These are phyloP conservation scores for Antennarius maculatus DNA, from an alignment of 2,797 vertebrate species.

Conservation along the genomic window DNA sequence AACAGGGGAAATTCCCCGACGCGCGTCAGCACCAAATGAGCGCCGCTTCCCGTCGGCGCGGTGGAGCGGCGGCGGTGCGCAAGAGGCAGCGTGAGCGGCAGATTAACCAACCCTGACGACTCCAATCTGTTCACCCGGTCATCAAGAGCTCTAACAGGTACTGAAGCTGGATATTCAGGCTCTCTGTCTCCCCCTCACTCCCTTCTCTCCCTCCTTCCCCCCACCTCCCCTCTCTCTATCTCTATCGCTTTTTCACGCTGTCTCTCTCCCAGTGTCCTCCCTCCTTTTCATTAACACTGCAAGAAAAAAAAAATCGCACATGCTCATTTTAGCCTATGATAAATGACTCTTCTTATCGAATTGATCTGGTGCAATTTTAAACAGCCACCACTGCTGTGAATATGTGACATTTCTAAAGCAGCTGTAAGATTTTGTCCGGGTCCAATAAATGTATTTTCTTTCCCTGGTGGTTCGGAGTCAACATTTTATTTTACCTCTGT, in stretches of 20 bases:
- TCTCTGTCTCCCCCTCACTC: conserved; percentile 17
- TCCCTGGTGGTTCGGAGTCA: conserved; percentile 8
- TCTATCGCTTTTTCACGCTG: neutral
- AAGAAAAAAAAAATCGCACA: conserved; percentile 1
- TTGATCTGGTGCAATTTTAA: neutral
- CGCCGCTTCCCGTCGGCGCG: conserved; percentile 44
- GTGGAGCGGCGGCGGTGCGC: conserved; percentile 48
- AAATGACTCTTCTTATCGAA: neutral
- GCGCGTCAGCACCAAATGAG: conserved; percentile 57
- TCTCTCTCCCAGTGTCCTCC: neutral
- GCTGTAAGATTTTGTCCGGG: too few relatives aligned
- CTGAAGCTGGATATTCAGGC: conserved; percentile 63
- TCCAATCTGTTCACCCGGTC: conserved; percentile 86
- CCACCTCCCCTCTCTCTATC: conserved; percentile 4
- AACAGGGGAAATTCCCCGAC: conserved; percentile 70
- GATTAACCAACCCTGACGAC: conserved; percentile 79
- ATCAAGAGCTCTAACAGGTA: conserved; percentile 87
- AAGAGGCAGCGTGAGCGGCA: conserved; percentile 48
- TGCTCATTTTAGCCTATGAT: conserved; percentile 3
- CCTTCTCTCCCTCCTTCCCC: conserved; percentile 8
- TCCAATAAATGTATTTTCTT: neutral
- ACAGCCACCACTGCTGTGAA: neutral
- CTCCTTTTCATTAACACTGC: conserved; percentile 1
- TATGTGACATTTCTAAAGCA: too few relatives aligned
- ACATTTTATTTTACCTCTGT: conserved; percentile 31